Evolutionary conservation across 2,888 invertebrate species (phyloP).

Genomic region (Drosophila dives): DNA sequence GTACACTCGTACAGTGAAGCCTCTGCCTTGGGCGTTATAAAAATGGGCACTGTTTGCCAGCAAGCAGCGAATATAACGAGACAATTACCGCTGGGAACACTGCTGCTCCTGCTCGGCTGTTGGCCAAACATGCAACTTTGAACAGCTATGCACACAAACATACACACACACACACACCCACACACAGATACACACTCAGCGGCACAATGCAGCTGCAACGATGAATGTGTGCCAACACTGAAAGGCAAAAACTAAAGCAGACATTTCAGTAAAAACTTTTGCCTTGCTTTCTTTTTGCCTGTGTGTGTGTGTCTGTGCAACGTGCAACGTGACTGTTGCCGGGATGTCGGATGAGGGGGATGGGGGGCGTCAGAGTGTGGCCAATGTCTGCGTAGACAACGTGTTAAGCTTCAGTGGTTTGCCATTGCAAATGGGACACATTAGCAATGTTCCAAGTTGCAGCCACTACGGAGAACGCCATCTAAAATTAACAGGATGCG

Average conservation of each 20-base stretch:
- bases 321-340: constrained; percentile 40
- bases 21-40: constrained; percentile 42
- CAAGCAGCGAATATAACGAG: constrained; percentile 77
- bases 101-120: constrained; percentile 26
- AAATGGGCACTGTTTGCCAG: constrained; percentile 72
- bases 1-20: constrained; percentile 41
- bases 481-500: background rate
- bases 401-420: constrained; percentile 81
- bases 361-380: constrained; percentile 49
- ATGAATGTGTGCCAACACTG: constrained; percentile 72
- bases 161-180: constrained; percentile 53
- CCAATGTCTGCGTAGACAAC: constrained; percentile 79
- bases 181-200: constrained; percentile 1
- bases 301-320: constrained; percentile 24
- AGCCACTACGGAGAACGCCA: constrained; percentile 9
- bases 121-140: constrained; percentile 69
- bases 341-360: background rate
- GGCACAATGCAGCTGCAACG: constrained; percentile 19
- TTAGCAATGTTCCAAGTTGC: constrained; percentile 69
- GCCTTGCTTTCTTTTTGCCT: constrained; percentile 28
- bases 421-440: constrained; percentile 81
- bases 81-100: constrained; percentile 76
- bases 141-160: constrained; percentile 48
- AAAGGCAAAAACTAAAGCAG: constrained; percentile 64
- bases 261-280: constrained; percentile 68